phyloP scores from a whole-genome alignment of 1,140 invertebrate genomes.

The Neoseiulus cucumeris region DNA sequence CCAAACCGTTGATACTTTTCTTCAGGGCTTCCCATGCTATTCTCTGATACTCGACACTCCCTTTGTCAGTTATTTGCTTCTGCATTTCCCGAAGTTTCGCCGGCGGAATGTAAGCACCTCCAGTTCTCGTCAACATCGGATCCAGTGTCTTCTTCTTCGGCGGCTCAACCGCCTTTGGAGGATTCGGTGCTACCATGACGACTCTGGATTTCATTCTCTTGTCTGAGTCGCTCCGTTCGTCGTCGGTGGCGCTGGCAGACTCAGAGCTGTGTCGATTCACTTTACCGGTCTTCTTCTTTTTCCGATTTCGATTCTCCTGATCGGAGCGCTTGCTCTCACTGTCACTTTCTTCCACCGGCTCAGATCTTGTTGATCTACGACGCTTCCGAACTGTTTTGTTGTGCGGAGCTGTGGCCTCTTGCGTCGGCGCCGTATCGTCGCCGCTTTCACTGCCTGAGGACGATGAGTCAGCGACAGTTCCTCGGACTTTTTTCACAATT shows the following conservation, averaged over 20 bases:
- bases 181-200: neutral
- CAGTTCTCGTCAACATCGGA: constrained; percentile 59
- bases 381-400: neutral
- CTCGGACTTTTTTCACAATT: neutral
- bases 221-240: neutral
- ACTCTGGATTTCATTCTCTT: neutral
- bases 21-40: constrained; percentile 96
- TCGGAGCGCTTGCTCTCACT: too few relatives aligned
- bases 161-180: neutral
- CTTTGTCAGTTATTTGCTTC: constrained; percentile 76
- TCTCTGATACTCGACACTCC: constrained; percentile 70
- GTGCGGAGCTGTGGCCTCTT: neutral
- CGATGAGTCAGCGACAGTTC: neutral
- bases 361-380: neutral
- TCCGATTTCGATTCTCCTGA: neutral
- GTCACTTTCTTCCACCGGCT: too few relatives aligned
- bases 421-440: neutral
- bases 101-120: constrained; percentile 94
- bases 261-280: too few relatives aligned
- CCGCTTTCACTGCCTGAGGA: neutral
- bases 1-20: constrained; percentile 94
- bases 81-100: constrained; percentile 86
- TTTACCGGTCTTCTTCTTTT: neutral
- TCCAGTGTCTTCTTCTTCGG: constrained; percentile 41
- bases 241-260: neutral